Base-by-base conservation (phyloP, 2,888 invertebrate species). In the Campoletis raptor region DNA sequence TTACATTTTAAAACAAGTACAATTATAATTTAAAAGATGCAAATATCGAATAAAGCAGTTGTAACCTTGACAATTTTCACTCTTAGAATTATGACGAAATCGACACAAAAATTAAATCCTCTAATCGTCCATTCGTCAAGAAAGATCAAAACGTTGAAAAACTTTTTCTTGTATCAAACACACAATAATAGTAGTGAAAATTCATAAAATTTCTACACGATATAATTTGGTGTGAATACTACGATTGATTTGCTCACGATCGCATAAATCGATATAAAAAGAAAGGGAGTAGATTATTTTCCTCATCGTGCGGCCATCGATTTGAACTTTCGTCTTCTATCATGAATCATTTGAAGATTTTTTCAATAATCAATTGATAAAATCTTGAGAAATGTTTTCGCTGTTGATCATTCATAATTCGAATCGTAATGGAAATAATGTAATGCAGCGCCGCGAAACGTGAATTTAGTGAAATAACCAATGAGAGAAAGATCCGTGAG, bases 371-470 rank as follows among this genome's bases (percentile, higher is more conserved):
- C 10, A 45, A 61, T 42, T 54, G 69, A 79, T 42, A 12, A 45
- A 61, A 72, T 45, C 9, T 40, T 18, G 45, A 54, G 37, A 24
- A 24, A 54, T 36, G 40, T 79, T 79, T 9, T 5, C 30, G 9
- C 30, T 30, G 45, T 48, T 5, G 12, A 30, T 61, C 6, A 45
- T 61, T 69, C 42, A 21, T 36, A 61, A 76, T 76, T 74, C 42
- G 45, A 81, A 81, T 74, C 42, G 70, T 15, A 24, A 24, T 8
- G 2, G 18, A 15, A 15, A 30, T 30, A 18, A n/a, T 45, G 37
- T 24, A 30, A 61, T 4, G 15, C 61, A 57, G 82, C 82, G 82
- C 82, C 69, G n/a, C 57, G 61, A 18, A 10, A 18, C 76, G 76
- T 45, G 40, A 48, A 70, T 12, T 45, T 42, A 24, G 15, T 10